Conservation (phyloP, 2,888 invertebrate species). For the Drosophila pseudotakahashii region DNA sequence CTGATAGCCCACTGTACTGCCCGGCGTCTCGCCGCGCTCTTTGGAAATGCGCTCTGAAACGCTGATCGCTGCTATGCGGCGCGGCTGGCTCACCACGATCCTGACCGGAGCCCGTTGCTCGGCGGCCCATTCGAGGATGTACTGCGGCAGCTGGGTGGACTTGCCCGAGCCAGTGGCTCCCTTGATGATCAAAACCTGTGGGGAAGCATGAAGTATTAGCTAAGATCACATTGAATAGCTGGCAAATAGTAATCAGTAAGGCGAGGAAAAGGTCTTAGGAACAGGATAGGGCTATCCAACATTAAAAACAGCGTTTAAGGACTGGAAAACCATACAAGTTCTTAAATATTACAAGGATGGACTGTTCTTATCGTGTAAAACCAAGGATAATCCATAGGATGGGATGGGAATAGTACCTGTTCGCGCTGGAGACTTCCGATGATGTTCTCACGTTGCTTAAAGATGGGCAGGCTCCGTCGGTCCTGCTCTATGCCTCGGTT, state of each 20-base stretch:
- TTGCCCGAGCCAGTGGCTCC: slow-evolving; percentile 97
- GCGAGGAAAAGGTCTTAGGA: too few species aligned
- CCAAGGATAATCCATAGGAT: too few species aligned
- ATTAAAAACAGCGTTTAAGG: too few species aligned
- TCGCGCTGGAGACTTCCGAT: slow-evolving; percentile 55
- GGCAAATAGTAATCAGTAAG: too few species aligned
- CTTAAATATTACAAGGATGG: too few species aligned
- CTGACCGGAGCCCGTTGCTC: slow-evolving; percentile 88
- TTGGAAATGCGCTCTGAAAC: slow-evolving; percentile 93
- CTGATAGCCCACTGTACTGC: slow-evolving; percentile 93
- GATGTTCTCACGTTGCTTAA: slow-evolving; percentile 59
- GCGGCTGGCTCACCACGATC: slow-evolving; percentile 96
- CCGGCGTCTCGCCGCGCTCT: slow-evolving; percentile 89
- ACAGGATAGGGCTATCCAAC: too few species aligned
- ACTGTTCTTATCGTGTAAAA: too few species aligned
- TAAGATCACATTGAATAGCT: too few species aligned
- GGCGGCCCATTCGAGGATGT: slow-evolving; percentile 91
- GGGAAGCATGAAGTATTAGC: background rate
- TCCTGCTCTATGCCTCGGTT: slow-evolving; percentile 52
- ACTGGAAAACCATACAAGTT: too few species aligned
- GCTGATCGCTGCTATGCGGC: slow-evolving; percentile 94
- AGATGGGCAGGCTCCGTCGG: slow-evolving; percentile 73
- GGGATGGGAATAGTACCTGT: slow-evolving; percentile 45
- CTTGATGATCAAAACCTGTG: slow-evolving; percentile 89
- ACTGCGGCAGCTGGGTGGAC: slow-evolving; percentile 98